Evolutionary conservation across 1,140 invertebrate species (phyloP), one percentile per base, ranked within the genome.

Genomic region (Drosophila melanica): DNA sequence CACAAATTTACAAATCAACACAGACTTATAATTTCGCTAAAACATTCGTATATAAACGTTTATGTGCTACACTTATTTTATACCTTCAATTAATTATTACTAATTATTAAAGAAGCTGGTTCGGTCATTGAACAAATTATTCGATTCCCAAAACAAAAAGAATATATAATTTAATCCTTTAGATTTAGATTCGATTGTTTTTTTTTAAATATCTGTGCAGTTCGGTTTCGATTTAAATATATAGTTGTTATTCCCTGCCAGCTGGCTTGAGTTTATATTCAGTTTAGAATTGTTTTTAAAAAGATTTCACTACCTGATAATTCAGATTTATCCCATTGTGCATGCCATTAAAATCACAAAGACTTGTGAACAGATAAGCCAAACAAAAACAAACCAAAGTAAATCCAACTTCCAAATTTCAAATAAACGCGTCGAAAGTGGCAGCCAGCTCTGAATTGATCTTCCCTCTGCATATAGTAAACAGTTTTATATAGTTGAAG

Each of bases 371-470:
- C 42, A 77, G 65, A 68, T 70, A 77, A 69, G 58, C 45, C 48
- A 77, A 77, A 77, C 71, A 77, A 69, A 73, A 69, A 27, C 33
- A 70, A 70, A 37, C 41, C 42, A 73, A 75, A 75, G 75, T 75
- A 75, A 75, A 77, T 69, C 64, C 37, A 35, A 53, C 68, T 60
- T 54, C 50, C 58, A 63, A 65, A 48, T 77, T 77, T 77, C 66
- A 77, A 73, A 76, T 77, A 70, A 77, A 75, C 72, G 65, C 75
- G 59, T 77, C 75, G 35, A 75, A 75, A 65, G 73, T 72, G 66
- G 62, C 62, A 66, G 73, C 30, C 50, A 41, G 16, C 27, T 18
- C 54, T 48, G 42, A 44, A 60, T 41, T 23, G 27, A 51, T 62
- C 50, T 42, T 59, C 11, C n/a, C n/a, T 23, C 18, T 48, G 44